Evolutionary conservation across 1,140 invertebrate genomes (phyloP), one percentile per base, ranked within the genome.

Genomic region (Drosophila leontia): DNA sequence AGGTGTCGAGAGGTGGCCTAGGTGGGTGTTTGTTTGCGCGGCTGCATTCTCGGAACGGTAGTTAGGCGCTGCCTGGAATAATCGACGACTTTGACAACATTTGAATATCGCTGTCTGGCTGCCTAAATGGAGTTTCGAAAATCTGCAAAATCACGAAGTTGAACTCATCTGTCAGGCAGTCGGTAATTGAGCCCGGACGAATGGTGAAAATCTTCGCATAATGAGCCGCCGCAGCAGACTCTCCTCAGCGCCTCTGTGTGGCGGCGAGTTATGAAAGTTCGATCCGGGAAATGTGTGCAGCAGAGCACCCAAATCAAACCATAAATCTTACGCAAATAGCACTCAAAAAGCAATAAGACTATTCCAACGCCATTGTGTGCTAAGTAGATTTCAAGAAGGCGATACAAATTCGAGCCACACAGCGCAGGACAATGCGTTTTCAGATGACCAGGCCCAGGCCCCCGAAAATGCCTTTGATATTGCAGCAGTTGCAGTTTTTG

Each of bases 261-360:
- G 55, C 50, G 48, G 55, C 53, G 63, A 53, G 32, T 39, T 59
- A 74, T 68, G 61, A 68, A 60, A 65, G 62, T 55, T 63, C 35
- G 17, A 68, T 48, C 26, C 44, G n/a, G 23, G 17, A 39, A 45
- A 57, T 69, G 42, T 57, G 47, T 69, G 50, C 11, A 13, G 34
- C 8, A 3, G 19, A 39, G 67, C 67, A 68, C 23, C 34, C 44
- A 78, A 85, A 85, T 78, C 78, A 80, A 87, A 76, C 83, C 83
- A 86, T 82, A 87, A 87, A 86, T 87, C 83, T 80, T 65, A 58
- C 60, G 62, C 83, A 86, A 86, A 84, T 87, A 91, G 75, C 87
- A 91, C 87, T 91, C 87, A 91, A 91, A 91, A 91, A 91, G 78
- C 87, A 91, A 91, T 91, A 91, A 91, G 78, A 75, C 87, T 77